Base-by-base conservation (phyloP, 2,888 invertebrate genomes). In the Masnerella sp. region DNA sequence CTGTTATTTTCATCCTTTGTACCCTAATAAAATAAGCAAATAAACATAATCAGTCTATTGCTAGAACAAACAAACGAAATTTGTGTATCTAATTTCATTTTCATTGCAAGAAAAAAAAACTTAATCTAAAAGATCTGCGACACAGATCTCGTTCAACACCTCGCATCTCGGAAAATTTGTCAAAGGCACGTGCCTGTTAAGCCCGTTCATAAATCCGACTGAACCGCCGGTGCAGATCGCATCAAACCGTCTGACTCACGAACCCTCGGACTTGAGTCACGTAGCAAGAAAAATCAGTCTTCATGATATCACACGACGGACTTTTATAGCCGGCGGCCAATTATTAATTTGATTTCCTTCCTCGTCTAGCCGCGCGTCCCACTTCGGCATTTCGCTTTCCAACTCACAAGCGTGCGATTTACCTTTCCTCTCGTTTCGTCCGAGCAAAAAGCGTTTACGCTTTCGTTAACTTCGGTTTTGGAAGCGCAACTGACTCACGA, bases 211-310 rank as follows among this genome's bases (percentile, higher is more conserved):
- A n/a, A n/a, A n/a, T n/a, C n/a, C n/a, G n/a, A n/a, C n/a, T n/a
- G n/a, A n/a, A n/a, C n/a, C n/a, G n/a, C n/a, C n/a, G n/a, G n/a
- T n/a, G n/a, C n/a, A n/a, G n/a, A n/a, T n/a, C n/a, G n/a, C n/a
- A n/a, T n/a, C n/a, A n/a, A n/a, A n/a, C n/a, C 65, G 73, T 70
- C 75, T 68, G 56, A 49, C 65, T 79, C 80, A 77, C 79, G 74
- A 77, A 80, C 78, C 78, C 76, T 75, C 76, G 76, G 75, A 70
- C 22, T 65, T 72, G 71, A 71, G 76, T 76, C 78, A 76, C 76
- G 75, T 61, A 49, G 75, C 62, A 61, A 69, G n/a, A n/a, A n/a
- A n/a, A 73, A 70, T 67, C 58, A 22, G 69, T 71, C 74, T 42
- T 17, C 73, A 70, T 72, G 77, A 78, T 36, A 68, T 58, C 58